phyloP scores from a whole-genome alignment of 2,797 vertebrate genomes.

The Coregonus suidteri region DNA sequence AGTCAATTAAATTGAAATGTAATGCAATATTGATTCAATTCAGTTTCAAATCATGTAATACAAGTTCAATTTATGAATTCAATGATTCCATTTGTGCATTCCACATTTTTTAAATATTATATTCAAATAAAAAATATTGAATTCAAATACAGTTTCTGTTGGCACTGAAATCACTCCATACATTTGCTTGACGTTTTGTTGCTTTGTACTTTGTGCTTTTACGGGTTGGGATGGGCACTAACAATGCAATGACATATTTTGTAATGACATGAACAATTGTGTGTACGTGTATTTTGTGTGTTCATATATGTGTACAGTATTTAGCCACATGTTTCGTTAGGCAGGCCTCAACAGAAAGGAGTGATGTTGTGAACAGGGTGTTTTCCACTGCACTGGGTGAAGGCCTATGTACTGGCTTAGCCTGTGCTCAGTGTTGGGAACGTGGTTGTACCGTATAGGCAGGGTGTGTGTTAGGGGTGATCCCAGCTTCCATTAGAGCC shows the following conservation, averaged over 20 bases:
- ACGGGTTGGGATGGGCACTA: neutral
- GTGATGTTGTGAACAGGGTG: neutral
- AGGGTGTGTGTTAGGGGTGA: slow-evolving; percentile 19
- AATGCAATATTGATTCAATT: too few species aligned
- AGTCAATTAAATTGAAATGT: too few species aligned
- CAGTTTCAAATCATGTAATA: too few species aligned
- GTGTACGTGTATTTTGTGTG: neutral
- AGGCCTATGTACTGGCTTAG: neutral
- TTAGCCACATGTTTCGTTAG: neutral
- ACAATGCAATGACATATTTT: neutral
- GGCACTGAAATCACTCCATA: too few species aligned
- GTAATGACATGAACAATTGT: neutral
- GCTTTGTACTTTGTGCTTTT: too few species aligned
- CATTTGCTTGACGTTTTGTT: too few species aligned
- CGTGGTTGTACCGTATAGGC: slow-evolving; percentile 23
- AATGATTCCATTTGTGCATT: too few species aligned
- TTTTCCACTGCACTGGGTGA: neutral
- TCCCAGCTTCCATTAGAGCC: slow-evolving; percentile 29
- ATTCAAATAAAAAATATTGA: too few species aligned
- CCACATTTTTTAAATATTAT: too few species aligned
- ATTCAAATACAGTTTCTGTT: too few species aligned
- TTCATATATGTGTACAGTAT: neutral
- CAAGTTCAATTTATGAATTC: too few species aligned
- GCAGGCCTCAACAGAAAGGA: neutral
- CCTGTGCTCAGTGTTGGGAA: neutral